Base-by-base conservation (phyloP, 92 coral and sea anemone genomes). In the Chrysogorgia sp. region DNA sequence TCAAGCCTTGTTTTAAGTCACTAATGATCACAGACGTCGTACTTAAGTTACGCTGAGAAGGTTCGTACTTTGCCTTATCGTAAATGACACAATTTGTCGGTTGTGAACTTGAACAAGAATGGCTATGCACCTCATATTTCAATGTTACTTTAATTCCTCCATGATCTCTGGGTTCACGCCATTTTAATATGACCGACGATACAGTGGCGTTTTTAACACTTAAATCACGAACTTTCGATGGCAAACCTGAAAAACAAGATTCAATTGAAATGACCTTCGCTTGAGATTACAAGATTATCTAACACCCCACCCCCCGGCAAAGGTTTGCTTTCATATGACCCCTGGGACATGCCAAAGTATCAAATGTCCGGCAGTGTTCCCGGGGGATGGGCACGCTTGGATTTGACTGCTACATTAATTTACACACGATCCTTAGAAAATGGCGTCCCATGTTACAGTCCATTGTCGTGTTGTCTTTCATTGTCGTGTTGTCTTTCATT, bases 201-300 rank as follows among this genome's bases (percentile, higher is more conserved):
- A 5, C n/a, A 23, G 14, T 31, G 14, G 25, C 0, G 3, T 48
- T 24, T 45, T 12, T 28, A 0, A 49, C n/a, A 10, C 7, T 29
- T 29, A 69, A 1, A 28, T 45, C 24, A 2, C 2, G 20, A 21
- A 69, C 76, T 17, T 23, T 10, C 13, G 76, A 23, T 28, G 76
- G 76, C 45, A 69, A 40, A 28, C 40, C 76, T 69, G 35, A 10
- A n/a, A 48, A 48, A 69, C 50, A 47, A 10, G 31, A 21, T 22
- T 20, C 3, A 43, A 67, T 35, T 9, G 0, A 19, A 23, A 28
- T 32, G 26, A 8, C 9, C n/a, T 20, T 6, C 8, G 8, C 15
- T 67, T 4, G 43, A 37, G 43, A 37, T 4, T 4, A 37, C 43
- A 37, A 37, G 12, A n/a, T n/a, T n/a, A n/a, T n/a, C n/a, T n/a